A percentile compares a stretch with the other conserved stretches of the same genome.
These are phyloP conservation scores for Zeus faber DNA, from an alignment of 2,113 vertebrate species.

Conservation along the genomic window DNA sequence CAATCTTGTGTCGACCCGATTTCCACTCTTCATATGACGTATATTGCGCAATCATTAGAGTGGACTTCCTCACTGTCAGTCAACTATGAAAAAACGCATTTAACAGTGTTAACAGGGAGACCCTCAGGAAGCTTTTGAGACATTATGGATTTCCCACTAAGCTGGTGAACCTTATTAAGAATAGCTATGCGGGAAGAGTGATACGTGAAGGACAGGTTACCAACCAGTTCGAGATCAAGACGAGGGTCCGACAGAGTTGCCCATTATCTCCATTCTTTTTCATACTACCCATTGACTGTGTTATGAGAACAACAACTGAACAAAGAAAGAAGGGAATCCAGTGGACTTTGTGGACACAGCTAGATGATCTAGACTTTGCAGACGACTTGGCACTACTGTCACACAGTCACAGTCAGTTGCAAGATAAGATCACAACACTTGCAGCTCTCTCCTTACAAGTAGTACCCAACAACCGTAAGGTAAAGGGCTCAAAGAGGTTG, in stretches of 20 bases:
- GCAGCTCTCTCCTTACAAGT: too few species aligned
- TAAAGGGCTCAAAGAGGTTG: too few species aligned
- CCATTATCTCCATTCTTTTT: constrained; percentile 8
- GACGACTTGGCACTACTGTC: too few species aligned
- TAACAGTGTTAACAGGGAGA: not conserved
- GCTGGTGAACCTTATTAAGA: not conserved
- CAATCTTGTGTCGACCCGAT: constrained; percentile 3
- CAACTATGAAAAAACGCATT: not conserved
- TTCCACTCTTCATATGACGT: not conserved
- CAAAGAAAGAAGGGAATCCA: constrained; percentile 7
- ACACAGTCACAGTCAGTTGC: too few species aligned
- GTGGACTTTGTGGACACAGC: constrained; percentile 8
- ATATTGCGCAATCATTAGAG: constrained; percentile 6
- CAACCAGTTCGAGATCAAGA: constrained; percentile 5
- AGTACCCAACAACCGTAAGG: too few species aligned
- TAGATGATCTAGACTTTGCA: not conserved
- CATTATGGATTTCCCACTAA: not conserved
- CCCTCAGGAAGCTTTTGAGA: not conserved
- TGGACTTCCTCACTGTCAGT: not conserved
- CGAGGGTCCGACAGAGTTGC: constrained; percentile 14
- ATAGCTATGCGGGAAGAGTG: constrained; percentile 12
- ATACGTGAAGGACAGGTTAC: not conserved
- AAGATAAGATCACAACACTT: too few species aligned
- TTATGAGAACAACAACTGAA: constrained; percentile 4
- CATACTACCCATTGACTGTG: constrained; percentile 4